Percentiles rank a stretch among this genome's conserved stretches.
Conservation (phyloP, 2,113 vertebrate genomes). For the Syngnathus floridae region DNA sequence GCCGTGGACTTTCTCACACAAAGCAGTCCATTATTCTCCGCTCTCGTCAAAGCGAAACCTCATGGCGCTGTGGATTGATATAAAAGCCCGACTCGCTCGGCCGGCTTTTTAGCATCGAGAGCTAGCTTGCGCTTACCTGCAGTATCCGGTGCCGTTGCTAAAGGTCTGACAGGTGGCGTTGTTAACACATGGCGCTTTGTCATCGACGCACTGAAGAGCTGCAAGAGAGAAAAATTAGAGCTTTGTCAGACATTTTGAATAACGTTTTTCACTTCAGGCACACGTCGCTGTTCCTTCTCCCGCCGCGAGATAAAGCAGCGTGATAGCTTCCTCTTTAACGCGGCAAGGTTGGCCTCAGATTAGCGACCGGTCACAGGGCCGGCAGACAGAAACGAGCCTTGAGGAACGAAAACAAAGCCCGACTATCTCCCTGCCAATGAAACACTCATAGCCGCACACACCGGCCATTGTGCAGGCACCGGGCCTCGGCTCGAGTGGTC, state of each 20-base stretch:
- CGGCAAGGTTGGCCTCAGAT: conserved; percentile 19
- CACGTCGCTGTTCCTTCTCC: conserved; percentile 3
- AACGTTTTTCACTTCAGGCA: not conserved
- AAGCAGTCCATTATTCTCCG: conserved; percentile 48
- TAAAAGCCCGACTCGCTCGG: conserved; percentile 29
- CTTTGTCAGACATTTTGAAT: not conserved
- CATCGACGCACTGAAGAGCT: conserved; percentile 86
- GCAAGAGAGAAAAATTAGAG: conserved; percentile 52
- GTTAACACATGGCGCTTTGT: conserved; percentile 82
- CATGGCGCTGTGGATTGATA: conserved; percentile 39
- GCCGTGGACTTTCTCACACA: conserved; percentile 51
- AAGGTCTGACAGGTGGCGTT: conserved; percentile 81
- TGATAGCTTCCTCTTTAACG: conserved; percentile 6
- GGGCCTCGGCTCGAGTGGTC: conserved; percentile 41
- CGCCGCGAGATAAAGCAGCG: not conserved
- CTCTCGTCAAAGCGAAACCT: conserved; percentile 48
- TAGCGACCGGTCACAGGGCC: conserved; percentile 25
- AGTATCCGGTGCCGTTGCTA: conserved; percentile 84
- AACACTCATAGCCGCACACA: conserved; percentile 50
- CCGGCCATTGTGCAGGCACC: conserved; percentile 42
- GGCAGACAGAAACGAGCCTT: conserved; percentile 38
- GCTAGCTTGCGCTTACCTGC: conserved; percentile 76
- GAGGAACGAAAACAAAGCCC: conserved; percentile 47
- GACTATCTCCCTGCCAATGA: conserved; percentile 38
- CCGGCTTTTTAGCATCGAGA: conserved; percentile 20